phyloP scores from a whole-genome alignment of 1,140 invertebrate species.

The Drosophila albomicans region DNA sequence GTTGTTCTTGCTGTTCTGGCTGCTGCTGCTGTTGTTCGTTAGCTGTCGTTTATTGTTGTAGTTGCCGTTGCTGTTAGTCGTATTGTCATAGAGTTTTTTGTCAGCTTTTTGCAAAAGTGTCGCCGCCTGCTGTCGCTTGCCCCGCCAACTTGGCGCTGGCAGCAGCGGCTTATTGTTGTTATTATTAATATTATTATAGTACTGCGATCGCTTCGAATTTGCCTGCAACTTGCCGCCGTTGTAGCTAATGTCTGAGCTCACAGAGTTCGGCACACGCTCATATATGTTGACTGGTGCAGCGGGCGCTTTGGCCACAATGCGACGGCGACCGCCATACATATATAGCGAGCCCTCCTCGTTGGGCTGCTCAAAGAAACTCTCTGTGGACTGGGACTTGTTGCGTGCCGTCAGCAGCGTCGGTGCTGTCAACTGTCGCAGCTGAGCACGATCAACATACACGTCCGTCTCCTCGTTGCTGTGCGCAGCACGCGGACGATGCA shows the following conservation, averaged over 20 bases:
- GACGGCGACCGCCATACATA: slow-evolving; percentile 79
- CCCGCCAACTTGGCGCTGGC: slow-evolving; percentile 76
- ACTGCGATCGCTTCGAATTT: slow-evolving; percentile 24
- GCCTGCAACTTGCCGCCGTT: slow-evolving; percentile 32
- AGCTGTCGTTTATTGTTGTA: slow-evolving; percentile 70
- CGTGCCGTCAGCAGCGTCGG: slow-evolving; percentile 59
- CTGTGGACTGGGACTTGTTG: slow-evolving; percentile 77
- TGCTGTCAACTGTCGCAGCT: slow-evolving; percentile 60
- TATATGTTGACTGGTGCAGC: slow-evolving; percentile 67
- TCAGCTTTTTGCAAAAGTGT: slow-evolving; percentile 63
- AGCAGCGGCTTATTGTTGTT: slow-evolving; percentile 46
- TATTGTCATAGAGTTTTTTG: slow-evolving; percentile 80
- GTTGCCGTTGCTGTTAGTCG: slow-evolving; percentile 45
- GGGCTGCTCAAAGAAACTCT: slow-evolving; percentile 81
- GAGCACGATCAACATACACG: slow-evolving; percentile 68
- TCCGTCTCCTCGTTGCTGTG: slow-evolving; percentile 51
- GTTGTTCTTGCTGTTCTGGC: slow-evolving; percentile 28
- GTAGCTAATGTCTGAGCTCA: slow-evolving; percentile 57
- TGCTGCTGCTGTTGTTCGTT: slow-evolving; percentile 63
- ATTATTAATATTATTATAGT: slow-evolving; percentile 34
- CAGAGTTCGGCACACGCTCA: slow-evolving; percentile 68
- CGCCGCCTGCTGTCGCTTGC: slow-evolving; percentile 59
- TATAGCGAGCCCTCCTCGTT: slow-evolving; percentile 81
- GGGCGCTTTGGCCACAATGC: slow-evolving; percentile 70
- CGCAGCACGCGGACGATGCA: slow-evolving; percentile 13